phyloP scores from a whole-genome alignment of 2,797 vertebrate genomes.

The Tokudaia muenninki region DNA sequence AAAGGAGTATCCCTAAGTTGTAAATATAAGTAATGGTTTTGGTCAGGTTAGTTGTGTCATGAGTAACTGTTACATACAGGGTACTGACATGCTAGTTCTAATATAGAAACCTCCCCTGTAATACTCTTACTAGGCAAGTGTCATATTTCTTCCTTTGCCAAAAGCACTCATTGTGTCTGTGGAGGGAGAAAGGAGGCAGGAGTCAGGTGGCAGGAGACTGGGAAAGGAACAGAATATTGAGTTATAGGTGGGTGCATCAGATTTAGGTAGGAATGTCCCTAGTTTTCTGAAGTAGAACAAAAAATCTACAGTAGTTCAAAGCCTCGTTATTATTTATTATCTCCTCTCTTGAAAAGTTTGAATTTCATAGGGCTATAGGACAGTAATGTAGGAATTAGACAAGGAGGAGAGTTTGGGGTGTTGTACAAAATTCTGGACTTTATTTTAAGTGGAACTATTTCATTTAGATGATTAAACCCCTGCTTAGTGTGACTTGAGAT shows the following conservation, averaged over 20 bases:
- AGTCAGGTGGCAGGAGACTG: background rate
- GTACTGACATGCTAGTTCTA: background rate
- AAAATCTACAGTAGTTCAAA: constrained; percentile 31
- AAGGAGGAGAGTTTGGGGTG: constrained; percentile 35
- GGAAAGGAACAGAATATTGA: constrained; percentile 1
- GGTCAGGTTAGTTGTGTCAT: background rate
- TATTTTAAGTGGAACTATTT: constrained; percentile 37
- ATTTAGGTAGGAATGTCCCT: constrained; percentile 26
- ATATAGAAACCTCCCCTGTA: background rate
- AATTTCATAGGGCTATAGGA: background rate
- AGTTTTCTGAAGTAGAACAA: constrained; percentile 55
- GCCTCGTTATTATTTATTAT: constrained; percentile 35
- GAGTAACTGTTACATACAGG: background rate
- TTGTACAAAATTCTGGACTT: background rate
- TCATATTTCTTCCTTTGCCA: constrained; percentile 61
- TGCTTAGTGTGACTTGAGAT: constrained; percentile 46
- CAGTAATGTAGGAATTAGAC: background rate
- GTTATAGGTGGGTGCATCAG: constrained; percentile 42
- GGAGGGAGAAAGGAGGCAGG: background rate
- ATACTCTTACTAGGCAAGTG: constrained; percentile 1
- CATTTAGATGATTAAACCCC: constrained; percentile 60
- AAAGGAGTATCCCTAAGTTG: constrained; percentile 54
- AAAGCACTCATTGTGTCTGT: constrained; percentile 41
- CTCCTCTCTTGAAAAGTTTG: constrained; percentile 47
- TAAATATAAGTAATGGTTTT: background rate